Percentiles rank a stretch among this genome's conserved stretches.
Conservation (phyloP, 2,888 invertebrate genomes). For the Therioaphis trifolii region DNA sequence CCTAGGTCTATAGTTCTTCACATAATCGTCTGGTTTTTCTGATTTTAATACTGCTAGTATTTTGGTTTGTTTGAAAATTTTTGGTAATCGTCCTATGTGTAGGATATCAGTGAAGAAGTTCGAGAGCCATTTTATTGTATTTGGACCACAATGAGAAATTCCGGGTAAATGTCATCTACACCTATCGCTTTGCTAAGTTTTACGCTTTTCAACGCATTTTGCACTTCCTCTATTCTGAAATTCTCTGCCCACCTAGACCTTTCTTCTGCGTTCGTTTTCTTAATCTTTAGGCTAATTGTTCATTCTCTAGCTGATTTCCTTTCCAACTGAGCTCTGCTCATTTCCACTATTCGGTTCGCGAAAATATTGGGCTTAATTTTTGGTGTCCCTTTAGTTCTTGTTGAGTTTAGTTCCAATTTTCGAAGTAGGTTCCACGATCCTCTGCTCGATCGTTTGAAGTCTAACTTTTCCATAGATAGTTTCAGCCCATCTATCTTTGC, state of each 20-base stretch:
- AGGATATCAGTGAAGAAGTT: background rate
- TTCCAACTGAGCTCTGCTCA: no score
- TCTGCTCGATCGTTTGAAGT: no score
- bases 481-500: no score
- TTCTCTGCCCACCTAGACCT: background rate
- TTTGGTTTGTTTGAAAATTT: constrained; percentile 9
- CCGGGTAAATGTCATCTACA: background rate
- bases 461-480: no score
- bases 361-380: constrained; percentile 13
- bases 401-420: no score
- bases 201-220: background rate
- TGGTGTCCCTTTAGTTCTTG: background rate
- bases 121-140: constrained; percentile 3
- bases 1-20: constrained; percentile 3
- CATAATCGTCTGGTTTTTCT: background rate
- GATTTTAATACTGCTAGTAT: background rate
- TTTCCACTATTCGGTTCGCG: background rate
- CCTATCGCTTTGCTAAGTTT: background rate
- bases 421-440: no score
- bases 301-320: background rate
- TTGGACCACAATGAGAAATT: background rate
- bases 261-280: constrained; percentile 25
- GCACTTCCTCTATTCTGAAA: background rate
- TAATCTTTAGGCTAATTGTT: background rate
- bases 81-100: background rate